Base-by-base conservation (phyloP, 2,888 invertebrate genomes). In the Furcula furcula region DNA sequence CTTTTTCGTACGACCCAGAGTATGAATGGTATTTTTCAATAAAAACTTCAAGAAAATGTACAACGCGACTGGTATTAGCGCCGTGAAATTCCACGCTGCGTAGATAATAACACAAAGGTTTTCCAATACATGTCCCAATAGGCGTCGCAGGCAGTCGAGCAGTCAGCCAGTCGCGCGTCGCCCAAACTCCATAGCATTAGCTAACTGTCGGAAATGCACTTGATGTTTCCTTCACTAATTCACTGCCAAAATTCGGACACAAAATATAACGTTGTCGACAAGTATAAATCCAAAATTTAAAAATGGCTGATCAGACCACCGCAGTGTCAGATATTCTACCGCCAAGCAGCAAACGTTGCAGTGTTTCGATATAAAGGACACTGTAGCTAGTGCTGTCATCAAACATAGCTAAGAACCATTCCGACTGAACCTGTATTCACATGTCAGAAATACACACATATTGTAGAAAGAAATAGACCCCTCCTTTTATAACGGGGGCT, bases 91-190 rank as follows among this genome's bases (percentile, higher is more conserved):
- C 73, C 67, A 63, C 55, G 56, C 63, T 58, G 71, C 70, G 71
- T 76, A 77, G 77, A 82, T 82, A 83, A 82, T 80, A 81, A 80
- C 75, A 75, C 72, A 76, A 78, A 78, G 70, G 78, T 78, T 81
- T 75, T 79, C 76, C 76, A 81, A 80, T 79, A 79, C 74, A 65
- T 71, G 71, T 63, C 63, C 68, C 71, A 67, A 74, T 75, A 79
- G 65, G 65, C 65, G 32, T 56, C 42, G 40, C 38, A 36, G 40
- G 46, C 34, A 25, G 42, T 38, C 39, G 39, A 39, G 30, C 42
- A 34, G 10, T 16, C 36, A n/a, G 34, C 13, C 15, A 3, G 13
- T 6, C 4, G 10, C 21, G 7, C 12, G 7, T n/a, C n/a, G 13
- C 28, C 43, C 34, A 44, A 33, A 50, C 29, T 29, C 31, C 36